Conservation (phyloP, 37 sponge, comb jelly and placozoan species). For the Tethya wilhelma region DNA sequence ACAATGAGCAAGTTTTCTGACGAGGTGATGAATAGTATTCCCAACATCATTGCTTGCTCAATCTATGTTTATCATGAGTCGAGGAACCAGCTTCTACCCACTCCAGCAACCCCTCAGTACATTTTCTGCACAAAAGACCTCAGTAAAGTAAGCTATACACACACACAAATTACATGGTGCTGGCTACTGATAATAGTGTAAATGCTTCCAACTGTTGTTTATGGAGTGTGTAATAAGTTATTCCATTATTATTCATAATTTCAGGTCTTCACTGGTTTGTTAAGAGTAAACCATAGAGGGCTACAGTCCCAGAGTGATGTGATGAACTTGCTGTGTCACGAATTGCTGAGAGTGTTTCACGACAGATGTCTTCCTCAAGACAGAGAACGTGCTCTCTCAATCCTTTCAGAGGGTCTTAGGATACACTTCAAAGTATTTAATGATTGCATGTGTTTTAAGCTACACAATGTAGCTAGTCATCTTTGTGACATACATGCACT, state of each 20-base stretch:
- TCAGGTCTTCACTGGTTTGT: constrained; percentile 58
- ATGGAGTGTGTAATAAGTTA: too few species aligned
- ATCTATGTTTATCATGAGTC: constrained; percentile 36
- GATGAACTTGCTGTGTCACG: constrained; percentile 58
- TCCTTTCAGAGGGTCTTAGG: constrained; percentile 49
- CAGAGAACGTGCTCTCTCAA: constrained; percentile 44
- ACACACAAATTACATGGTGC: not conserved
- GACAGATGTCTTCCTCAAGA: constrained; percentile 53
- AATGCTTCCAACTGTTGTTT: not conserved
- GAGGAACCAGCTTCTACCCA: constrained; percentile 30
- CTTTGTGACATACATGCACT: constrained; percentile 6
- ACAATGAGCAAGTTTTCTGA: constrained; percentile 13
- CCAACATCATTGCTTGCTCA: constrained; percentile 25
- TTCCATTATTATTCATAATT: not conserved
- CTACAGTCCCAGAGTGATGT: constrained; percentile 26
- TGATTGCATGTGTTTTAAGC: not conserved
- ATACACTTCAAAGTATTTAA: constrained; percentile 58
- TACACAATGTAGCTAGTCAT: not conserved
- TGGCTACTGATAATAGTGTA: not conserved
- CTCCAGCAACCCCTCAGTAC: constrained; percentile 65
- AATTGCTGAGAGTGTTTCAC: constrained; percentile 56
- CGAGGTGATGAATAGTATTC: constrained; percentile 10
- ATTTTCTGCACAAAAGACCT: constrained; percentile 67
- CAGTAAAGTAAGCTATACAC: constrained; percentile 36
- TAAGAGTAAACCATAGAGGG: constrained; percentile 22